Percentiles rank a stretch among this genome's conserved stretches.
Conservation (phyloP, 2,888 invertebrate genomes). For the Agriotes lineatus region DNA sequence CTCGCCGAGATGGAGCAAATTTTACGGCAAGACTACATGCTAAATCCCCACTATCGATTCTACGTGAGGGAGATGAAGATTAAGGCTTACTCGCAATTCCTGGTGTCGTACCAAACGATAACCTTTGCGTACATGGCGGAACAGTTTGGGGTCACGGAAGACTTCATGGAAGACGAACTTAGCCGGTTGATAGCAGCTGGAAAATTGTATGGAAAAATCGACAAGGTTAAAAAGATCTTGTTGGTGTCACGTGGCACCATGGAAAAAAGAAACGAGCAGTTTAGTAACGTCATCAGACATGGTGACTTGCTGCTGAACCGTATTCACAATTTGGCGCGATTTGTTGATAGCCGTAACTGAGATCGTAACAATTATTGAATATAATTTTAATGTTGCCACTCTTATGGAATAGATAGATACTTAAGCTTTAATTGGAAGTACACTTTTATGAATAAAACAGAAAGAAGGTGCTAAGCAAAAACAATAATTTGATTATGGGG, state of each 20-base stretch:
- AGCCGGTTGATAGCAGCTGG: slow-evolving; percentile 74
- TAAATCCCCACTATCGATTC: slow-evolving; percentile 75
- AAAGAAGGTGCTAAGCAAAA: too few relatives aligned
- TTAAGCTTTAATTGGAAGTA: too few relatives aligned
- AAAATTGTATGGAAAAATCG: slow-evolving; percentile 78
- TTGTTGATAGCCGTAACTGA: slow-evolving; percentile 73
- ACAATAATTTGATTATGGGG: too few relatives aligned
- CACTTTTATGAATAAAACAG: too few relatives aligned
- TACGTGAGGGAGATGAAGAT: slow-evolving; percentile 80
- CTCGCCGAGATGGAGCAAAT: slow-evolving; percentile 64
- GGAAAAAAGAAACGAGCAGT: slow-evolving; percentile 60
- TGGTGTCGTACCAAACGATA: slow-evolving; percentile 78
- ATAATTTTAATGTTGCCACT: too few relatives aligned
- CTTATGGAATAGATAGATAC: too few relatives aligned
- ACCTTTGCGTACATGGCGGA: slow-evolving; percentile 77
- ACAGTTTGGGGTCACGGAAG: slow-evolving; percentile 76
- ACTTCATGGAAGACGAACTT: slow-evolving; percentile 75
- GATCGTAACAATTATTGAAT: too few relatives aligned
- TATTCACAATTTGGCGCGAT: slow-evolving; percentile 78
- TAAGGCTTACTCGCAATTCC: slow-evolving; percentile 77
- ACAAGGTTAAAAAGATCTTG: slow-evolving; percentile 72
- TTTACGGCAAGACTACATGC: slow-evolving; percentile 74
- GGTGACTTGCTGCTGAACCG: slow-evolving; percentile 80
- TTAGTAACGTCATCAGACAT: slow-evolving; percentile 78
- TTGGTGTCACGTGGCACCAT: slow-evolving; percentile 69